Percentiles rank a stretch among this genome's conserved stretches.
These are phyloP conservation scores for Ectemnius cavifrons DNA, from an alignment of 2,888 invertebrate genomes.

Conservation along the genomic window DNA sequence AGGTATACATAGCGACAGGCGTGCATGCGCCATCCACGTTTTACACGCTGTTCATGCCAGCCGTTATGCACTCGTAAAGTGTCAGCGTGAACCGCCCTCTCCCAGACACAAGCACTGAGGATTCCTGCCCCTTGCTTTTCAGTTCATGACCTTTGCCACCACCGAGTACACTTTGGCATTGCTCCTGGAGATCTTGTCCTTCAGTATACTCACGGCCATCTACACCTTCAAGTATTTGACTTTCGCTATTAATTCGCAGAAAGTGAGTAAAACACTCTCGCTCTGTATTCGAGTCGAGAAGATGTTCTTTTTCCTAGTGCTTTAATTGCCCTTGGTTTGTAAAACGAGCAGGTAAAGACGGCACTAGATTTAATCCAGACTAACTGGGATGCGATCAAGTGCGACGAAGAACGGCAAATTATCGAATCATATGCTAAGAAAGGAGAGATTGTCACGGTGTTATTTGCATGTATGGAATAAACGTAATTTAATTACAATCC, in stretches of 20 bases:
- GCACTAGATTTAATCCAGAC: neutral
- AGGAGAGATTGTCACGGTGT: neutral
- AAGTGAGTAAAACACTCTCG: conserved; percentile 15
- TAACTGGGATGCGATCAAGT: neutral
- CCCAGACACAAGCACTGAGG: too few relatives aligned
- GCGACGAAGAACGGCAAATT: neutral
- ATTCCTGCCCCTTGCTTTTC: neutral
- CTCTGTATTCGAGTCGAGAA: neutral
- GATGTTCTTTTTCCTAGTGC: neutral
- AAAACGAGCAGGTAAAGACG: neutral
- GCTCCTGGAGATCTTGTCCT: conserved; percentile 20
- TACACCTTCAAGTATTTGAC: conserved; percentile 13
- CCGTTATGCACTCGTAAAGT: neutral
- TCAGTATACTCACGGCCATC: conserved; percentile 9
- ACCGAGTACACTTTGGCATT: conserved; percentile 22
- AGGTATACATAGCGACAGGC: conserved; percentile 1
- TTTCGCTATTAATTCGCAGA: conserved; percentile 8
- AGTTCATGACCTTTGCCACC: conserved; percentile 22
- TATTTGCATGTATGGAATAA: neutral
- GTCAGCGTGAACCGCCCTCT: too few relatives aligned
- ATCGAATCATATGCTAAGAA: neutral
- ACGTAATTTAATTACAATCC: too few relatives aligned
- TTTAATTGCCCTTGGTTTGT: neutral
- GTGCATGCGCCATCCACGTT: neutral
- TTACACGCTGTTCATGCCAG: neutral